Conservation (phyloP, 2,797 vertebrate genomes). For the Melanotaenia parkinsoni region DNA sequence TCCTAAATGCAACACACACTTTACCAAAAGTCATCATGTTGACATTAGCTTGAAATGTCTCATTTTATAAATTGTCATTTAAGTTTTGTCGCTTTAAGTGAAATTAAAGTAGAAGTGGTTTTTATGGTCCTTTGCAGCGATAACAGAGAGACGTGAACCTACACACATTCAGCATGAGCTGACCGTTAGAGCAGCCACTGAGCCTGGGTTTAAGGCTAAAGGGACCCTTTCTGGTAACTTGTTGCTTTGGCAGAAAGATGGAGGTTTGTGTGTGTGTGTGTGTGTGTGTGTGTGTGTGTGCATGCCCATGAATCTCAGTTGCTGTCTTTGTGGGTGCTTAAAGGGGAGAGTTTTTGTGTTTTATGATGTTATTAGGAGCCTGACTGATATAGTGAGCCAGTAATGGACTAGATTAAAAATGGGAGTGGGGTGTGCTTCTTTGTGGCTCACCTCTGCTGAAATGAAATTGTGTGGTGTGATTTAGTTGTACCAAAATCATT, state of each 20-base stretch:
- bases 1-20: conserved; percentile 25
- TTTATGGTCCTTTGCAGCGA: conserved; percentile 26
- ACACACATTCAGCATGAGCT: conserved; percentile 34
- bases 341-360: conserved; percentile 28
- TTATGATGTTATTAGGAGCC: conserved; percentile 51
- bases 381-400: conserved; percentile 38
- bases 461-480: conserved; percentile 38
- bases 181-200: conserved; percentile 24
- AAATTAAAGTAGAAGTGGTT: conserved; percentile 25
- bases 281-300: conserved; percentile 6
- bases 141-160: conserved; percentile 41
- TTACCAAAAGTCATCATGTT: neutral
- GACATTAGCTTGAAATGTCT: neutral
- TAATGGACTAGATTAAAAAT: conserved; percentile 54
- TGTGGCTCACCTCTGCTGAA: conserved; percentile 42
- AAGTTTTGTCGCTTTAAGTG: neutral
- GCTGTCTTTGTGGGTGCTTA: conserved; percentile 33
- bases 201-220: conserved; percentile 14
- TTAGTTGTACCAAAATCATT: conserved; percentile 22
- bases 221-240: conserved; percentile 27
- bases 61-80: neutral
- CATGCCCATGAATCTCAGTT: conserved; percentile 39
- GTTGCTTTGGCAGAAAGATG: conserved; percentile 43
- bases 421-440: conserved; percentile 5
- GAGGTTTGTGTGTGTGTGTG: conserved; percentile 5